These are phyloP conservation scores for Gavia stellata DNA, from an alignment of 2,113 vertebrate species.

Conservation along the genomic window DNA sequence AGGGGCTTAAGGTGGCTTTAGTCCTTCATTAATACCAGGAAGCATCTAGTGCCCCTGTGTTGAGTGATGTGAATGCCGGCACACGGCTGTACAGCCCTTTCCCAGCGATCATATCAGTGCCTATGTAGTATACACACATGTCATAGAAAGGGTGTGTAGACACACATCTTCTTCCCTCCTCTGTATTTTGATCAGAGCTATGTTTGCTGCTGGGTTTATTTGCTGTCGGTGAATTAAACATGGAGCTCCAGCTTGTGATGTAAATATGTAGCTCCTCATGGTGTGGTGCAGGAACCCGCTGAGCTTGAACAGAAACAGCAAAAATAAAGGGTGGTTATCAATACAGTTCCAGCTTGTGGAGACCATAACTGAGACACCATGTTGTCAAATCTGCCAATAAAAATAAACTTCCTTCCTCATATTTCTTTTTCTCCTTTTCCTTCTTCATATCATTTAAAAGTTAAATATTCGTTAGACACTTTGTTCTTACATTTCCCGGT, in stretches of 20 bases:
- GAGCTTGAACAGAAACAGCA: background rate
- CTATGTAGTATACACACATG: rapidly evolving
- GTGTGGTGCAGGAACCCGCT: background rate
- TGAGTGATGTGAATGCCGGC: background rate
- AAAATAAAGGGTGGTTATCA: background rate
- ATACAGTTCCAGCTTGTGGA: background rate
- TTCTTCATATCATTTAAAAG: background rate
- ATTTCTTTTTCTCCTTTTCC: background rate
- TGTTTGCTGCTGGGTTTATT: background rate
- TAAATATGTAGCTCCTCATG: background rate
- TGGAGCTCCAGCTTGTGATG: background rate
- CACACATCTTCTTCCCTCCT: background rate
- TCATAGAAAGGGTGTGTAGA: background rate
- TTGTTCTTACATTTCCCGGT: background rate
- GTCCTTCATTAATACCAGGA: background rate
- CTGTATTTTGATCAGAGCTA: background rate
- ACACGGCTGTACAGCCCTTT: rapidly evolving
- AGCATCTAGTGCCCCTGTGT: background rate
- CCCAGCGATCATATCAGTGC: rapidly evolving
- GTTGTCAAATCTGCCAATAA: background rate
- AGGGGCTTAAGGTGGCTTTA: background rate
- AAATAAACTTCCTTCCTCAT: background rate
- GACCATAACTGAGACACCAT: background rate
- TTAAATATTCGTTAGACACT: background rate
- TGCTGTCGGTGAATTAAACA: background rate